Conservation (phyloP, 2,797 vertebrate species). For the Agapornis canus region DNA sequence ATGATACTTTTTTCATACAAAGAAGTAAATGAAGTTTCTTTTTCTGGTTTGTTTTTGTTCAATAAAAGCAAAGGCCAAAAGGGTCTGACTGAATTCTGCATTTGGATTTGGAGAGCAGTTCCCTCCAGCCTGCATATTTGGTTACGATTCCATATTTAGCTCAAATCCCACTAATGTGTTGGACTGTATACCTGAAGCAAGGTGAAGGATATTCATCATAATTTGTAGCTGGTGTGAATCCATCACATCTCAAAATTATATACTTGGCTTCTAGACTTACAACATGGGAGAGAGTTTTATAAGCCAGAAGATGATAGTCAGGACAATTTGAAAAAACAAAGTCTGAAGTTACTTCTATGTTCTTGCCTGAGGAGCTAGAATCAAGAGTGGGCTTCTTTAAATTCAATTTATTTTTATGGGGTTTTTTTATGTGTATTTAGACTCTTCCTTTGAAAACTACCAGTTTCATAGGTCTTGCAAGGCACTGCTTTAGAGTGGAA, state of each 20-base stretch:
- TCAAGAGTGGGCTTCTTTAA: slow-evolving; percentile 13
- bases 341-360: slow-evolving; percentile 24
- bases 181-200: not conserved
- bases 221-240: slow-evolving; percentile 24
- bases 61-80: not conserved
- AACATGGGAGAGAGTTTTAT: not conserved
- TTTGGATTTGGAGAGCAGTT: not conserved
- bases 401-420: slow-evolving; percentile 50
- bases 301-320: slow-evolving; percentile 5
- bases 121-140: not conserved
- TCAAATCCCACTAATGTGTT: not conserved
- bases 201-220: not conserved
- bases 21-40: not conserved
- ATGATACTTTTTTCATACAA: not conserved
- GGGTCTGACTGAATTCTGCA: not conserved
- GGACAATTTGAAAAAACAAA: slow-evolving; percentile 54
- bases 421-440: slow-evolving; percentile 33
- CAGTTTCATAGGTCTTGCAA: slow-evolving; percentile 43
- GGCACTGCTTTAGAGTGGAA: slow-evolving; percentile 1
- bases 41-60: not conserved
- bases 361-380: slow-evolving; percentile 61
- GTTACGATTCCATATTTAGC: not conserved
- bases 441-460: slow-evolving; percentile 15
- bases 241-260: not conserved
- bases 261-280: slow-evolving; percentile 20